phyloP scores from a whole-genome alignment of 2,113 vertebrate genomes.

The Climacteris rufus region DNA sequence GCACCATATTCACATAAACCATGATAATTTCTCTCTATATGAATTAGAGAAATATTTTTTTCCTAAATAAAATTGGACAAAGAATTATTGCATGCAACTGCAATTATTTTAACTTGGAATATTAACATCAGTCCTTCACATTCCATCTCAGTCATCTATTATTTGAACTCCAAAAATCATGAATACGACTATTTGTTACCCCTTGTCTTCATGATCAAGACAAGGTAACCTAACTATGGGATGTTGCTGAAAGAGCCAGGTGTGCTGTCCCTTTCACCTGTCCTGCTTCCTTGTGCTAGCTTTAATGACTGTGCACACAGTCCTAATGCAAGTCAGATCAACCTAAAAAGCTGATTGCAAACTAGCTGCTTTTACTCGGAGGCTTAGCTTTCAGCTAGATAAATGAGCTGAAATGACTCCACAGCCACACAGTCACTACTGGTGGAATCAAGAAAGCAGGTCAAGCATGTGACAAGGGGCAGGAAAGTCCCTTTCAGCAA shows the following conservation, averaged over 20 bases:
- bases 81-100: background rate
- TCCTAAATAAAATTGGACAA: background rate
- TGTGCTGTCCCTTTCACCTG: background rate
- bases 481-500: conserved; percentile 1
- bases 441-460: background rate
- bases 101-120: background rate
- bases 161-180: background rate
- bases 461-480: background rate
- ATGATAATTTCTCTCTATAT: background rate
- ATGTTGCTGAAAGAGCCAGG: background rate
- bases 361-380: background rate
- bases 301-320: fast-evolving
- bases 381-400: background rate
- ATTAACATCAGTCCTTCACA: background rate
- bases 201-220: background rate
- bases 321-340: background rate
- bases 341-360: background rate
- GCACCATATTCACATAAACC: background rate
- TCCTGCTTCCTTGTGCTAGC: background rate
- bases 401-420: background rate
- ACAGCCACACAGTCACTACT: background rate
- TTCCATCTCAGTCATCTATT: background rate
- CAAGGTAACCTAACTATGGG: background rate
- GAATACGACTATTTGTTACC: background rate
- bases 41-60: background rate